phyloP scores from a whole-genome alignment of 2,888 invertebrate species.

The Epistrophella euchroma region DNA sequence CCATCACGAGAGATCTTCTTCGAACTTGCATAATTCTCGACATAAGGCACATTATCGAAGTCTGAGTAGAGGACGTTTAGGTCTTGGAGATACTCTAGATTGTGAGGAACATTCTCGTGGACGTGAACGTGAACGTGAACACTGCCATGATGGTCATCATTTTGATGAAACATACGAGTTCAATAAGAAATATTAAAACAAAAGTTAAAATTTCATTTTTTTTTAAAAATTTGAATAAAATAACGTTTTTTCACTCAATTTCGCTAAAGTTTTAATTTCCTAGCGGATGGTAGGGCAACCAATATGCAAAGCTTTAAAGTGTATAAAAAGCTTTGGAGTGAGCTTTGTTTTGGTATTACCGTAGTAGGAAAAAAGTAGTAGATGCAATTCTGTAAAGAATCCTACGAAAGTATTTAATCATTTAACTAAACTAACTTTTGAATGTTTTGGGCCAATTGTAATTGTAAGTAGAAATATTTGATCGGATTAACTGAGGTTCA shows the following conservation, averaged over 20 bases:
- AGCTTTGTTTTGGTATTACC: background rate
- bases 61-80: conserved; percentile 74
- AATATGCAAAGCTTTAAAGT: background rate
- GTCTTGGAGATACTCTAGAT: conserved; percentile 78
- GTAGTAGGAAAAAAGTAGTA: background rate
- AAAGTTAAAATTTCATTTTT: background rate
- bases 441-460: no score
- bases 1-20: conserved; percentile 39
- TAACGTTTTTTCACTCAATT: conserved; percentile 43
- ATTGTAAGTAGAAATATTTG: no score
- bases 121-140: conserved; percentile 60
- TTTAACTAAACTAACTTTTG: no score
- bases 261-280: conserved; percentile 3
- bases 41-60: conserved; percentile 63
- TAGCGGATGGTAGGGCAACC: conserved; percentile 2
- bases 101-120: conserved; percentile 72
- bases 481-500: no score
- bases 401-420: no score
- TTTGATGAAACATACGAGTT: conserved; percentile 82
- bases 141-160: conserved; percentile 75
- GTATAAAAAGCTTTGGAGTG: background rate
- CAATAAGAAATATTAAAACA: conserved; percentile 80
- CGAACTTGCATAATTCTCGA: conserved; percentile 42
- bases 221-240: conserved; percentile 44
- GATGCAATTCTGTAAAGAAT: background rate